These are phyloP conservation scores for Caradrina clavipalpis DNA, from an alignment of 2,888 invertebrate genomes.

Conservation along the genomic window DNA sequence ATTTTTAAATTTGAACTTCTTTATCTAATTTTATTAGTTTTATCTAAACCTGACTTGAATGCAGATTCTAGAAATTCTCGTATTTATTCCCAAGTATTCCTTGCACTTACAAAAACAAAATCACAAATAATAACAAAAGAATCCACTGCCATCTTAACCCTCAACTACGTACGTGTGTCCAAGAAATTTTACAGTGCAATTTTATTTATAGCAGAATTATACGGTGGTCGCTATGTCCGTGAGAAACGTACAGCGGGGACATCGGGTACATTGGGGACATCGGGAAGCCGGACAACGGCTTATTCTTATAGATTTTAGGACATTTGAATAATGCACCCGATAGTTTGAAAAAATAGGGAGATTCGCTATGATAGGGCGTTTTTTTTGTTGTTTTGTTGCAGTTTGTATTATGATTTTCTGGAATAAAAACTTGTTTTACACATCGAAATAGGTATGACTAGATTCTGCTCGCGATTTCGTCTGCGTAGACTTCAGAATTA, in stretches of 20 bases:
- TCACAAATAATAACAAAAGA: conserved; percentile 15
- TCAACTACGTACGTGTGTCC: conserved; percentile 70
- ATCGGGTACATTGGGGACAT: conserved; percentile 24
- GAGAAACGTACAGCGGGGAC: conserved; percentile 73
- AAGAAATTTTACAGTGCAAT: conserved; percentile 86
- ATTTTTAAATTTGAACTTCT: too few species aligned
- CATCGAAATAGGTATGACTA: too few species aligned
- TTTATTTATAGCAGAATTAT: conserved; percentile 89
- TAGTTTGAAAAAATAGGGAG: conserved; percentile 56
- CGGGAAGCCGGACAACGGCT: conserved; percentile 51
- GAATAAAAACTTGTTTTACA: too few species aligned
- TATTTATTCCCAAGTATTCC: not conserved
- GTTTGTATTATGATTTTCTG: not conserved
- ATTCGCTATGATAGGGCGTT: conserved; percentile 32
- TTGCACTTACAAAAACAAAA: conserved; percentile 2
- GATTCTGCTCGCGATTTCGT: too few species aligned
- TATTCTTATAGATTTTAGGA: conserved; percentile 65
- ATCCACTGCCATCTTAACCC: conserved; percentile 63
- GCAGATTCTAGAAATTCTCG: not conserved
- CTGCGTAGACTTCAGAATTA: too few species aligned
- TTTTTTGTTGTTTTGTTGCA: not conserved
- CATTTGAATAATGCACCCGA: conserved; percentile 68
- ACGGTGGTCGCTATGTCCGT: conserved; percentile 77
- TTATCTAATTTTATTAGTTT: too few species aligned
- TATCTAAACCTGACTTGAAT: not conserved